Conservation (phyloP, 2,797 vertebrate genomes). For the Poecilia wingei region DNA sequence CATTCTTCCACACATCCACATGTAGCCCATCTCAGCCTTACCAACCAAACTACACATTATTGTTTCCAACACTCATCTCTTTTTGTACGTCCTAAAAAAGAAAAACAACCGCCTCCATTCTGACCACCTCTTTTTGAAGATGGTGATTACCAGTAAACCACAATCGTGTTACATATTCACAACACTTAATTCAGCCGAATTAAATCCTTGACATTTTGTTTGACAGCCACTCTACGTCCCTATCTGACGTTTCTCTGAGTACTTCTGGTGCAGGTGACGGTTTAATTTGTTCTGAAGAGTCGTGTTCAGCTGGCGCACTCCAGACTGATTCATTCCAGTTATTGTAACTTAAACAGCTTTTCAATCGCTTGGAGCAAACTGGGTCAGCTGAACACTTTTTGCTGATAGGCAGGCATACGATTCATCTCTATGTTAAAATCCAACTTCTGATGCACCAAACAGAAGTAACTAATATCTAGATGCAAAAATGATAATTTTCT, state of each 20-base stretch:
- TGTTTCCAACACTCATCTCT: conserved; percentile 6
- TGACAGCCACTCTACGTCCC: neutral
- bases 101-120: neutral
- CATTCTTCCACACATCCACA: conserved; percentile 12
- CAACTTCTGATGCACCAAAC: neutral
- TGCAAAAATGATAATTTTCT: neutral
- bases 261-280: neutral
- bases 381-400: neutral
- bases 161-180: conserved; percentile 1
- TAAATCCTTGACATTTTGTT: neutral
- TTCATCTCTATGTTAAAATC: neutral
- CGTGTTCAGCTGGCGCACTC: neutral
- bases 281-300: conserved; percentile 1
- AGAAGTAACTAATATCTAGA: neutral
- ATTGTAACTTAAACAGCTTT: neutral
- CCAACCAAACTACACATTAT: neutral
- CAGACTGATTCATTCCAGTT: neutral
- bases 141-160: neutral
- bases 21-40: conserved; percentile 15
- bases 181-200: neutral
- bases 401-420: neutral
- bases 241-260: neutral
- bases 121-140: neutral
- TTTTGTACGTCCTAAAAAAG: neutral
- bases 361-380: neutral